Conservation (phyloP, 2,113 vertebrate species). For the Eupsittula cactorum region DNA sequence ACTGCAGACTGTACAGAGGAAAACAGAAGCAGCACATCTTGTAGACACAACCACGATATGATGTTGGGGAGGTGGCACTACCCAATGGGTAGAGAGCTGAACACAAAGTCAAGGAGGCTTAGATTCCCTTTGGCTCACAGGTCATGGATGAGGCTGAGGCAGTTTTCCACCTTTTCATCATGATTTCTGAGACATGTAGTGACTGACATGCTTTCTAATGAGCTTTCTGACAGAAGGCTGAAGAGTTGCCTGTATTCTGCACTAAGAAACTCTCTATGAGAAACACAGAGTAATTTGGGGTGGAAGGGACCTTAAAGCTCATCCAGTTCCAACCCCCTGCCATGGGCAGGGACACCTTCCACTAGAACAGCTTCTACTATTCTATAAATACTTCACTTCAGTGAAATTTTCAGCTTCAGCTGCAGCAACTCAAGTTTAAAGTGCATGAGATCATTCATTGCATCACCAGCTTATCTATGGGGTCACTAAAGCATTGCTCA, state of each 20-base stretch:
- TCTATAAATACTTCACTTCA: background rate
- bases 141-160: background rate
- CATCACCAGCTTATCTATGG: background rate
- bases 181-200: background rate
- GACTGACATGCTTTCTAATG: background rate
- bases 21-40: background rate
- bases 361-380: background rate
- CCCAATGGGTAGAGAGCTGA: accelerated
- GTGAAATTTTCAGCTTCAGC: background rate
- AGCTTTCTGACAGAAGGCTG: background rate
- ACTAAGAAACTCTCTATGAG: background rate
- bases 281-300: background rate
- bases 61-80: background rate
- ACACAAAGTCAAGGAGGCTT: background rate
- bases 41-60: background rate
- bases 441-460: background rate
- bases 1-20: accelerated
- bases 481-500: background rate
- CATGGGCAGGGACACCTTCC: background rate
- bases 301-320: background rate
- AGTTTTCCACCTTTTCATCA: background rate
- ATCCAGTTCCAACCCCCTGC: background rate
- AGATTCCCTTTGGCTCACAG: background rate
- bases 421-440: background rate
- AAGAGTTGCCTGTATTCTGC: background rate